These are phyloP conservation scores for Norana najaformis DNA, from an alignment of 2,888 invertebrate species.

Conservation along the genomic window DNA sequence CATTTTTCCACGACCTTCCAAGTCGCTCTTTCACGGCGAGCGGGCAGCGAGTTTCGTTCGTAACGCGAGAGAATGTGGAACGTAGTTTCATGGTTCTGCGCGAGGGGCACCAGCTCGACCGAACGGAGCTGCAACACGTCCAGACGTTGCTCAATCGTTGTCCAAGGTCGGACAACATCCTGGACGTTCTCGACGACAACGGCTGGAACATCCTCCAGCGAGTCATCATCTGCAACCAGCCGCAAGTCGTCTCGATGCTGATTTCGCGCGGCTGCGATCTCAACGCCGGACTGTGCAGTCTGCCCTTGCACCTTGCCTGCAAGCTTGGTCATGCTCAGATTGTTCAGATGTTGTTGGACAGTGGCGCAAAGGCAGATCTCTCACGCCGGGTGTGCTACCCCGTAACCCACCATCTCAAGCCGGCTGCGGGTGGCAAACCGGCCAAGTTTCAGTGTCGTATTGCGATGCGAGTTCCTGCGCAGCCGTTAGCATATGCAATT, in stretches of 20 bases:
- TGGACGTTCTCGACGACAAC: constrained; percentile 58
- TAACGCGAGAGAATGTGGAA: constrained; percentile 44
- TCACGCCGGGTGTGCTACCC: constrained; percentile 76
- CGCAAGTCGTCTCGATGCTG: constrained; percentile 48
- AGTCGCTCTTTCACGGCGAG: constrained; percentile 37
- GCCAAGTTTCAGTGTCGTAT: constrained; percentile 49
- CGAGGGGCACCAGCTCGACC: constrained; percentile 39
- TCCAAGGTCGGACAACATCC: constrained; percentile 43
- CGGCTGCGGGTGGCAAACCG: constrained; percentile 64
- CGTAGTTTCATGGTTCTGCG: constrained; percentile 38
- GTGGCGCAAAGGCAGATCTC: constrained; percentile 74
- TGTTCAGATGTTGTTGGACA: constrained; percentile 72
- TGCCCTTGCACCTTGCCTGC: constrained; percentile 77
- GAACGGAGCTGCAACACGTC: constrained; percentile 43
- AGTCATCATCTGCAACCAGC: constrained; percentile 72
- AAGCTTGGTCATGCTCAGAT: constrained; percentile 73
- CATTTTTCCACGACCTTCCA: constrained; percentile 44
- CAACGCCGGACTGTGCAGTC: constrained; percentile 74
- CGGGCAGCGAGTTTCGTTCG: constrained; percentile 40
- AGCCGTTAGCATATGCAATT: constrained; percentile 59
- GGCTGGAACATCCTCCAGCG: constrained; percentile 75
- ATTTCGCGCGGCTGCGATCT: constrained; percentile 68
- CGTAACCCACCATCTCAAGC: constrained; percentile 60
- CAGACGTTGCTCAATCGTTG: constrained; percentile 44
- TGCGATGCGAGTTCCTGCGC: constrained; percentile 53